A percentile compares a stretch with the other conserved stretches of the same genome.
phyloP scores from a whole-genome alignment of 2,888 invertebrate species.

The Drosophila austrosaltans region DNA sequence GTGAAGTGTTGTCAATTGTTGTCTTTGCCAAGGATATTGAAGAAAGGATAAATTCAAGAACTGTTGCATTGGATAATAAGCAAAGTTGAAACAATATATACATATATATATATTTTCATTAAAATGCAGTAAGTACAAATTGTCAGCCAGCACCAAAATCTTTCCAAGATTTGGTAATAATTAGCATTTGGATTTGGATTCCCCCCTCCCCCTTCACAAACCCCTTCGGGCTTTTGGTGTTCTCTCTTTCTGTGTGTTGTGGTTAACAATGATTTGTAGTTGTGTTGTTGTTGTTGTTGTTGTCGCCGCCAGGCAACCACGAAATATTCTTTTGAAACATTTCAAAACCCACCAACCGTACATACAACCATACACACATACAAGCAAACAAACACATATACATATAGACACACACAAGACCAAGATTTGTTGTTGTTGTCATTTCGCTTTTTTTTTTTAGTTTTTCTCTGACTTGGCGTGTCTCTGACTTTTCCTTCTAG shows the following conservation, averaged over 20 bases:
- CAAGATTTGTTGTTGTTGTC: conserved; percentile 7
- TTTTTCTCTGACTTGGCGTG: conserved; percentile 39
- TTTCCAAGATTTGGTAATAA: conserved; percentile 46
- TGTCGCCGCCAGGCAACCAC: conserved; percentile 62
- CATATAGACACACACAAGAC: not conserved
- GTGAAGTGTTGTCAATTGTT: not conserved
- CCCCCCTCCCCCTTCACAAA: not conserved
- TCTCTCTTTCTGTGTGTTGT: conserved; percentile 41
- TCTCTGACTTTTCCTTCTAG: conserved; percentile 52
- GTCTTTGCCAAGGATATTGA: not conserved
- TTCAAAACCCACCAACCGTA: conserved; percentile 63
- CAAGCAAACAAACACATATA: conserved; percentile 49
- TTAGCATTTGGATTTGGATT: conserved; percentile 63
- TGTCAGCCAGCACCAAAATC: conserved; percentile 30
- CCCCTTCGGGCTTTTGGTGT: conserved; percentile 40
- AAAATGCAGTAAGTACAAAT: conserved; percentile 72
- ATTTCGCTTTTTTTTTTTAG: not conserved
- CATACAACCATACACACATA: conserved; percentile 32
- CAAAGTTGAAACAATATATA: not conserved
- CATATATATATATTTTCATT: not conserved
- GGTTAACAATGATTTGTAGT: conserved; percentile 20
- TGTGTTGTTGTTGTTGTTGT: not conserved
- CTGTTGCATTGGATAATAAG: not conserved
- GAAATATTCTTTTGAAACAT: conserved; percentile 71
- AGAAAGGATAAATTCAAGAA: conserved; percentile 1